Evolutionary conservation across 2,113 vertebrate genomes (phyloP), one percentile per base, ranked within the genome.

Genomic region (Orientallactaga bullata): DNA sequence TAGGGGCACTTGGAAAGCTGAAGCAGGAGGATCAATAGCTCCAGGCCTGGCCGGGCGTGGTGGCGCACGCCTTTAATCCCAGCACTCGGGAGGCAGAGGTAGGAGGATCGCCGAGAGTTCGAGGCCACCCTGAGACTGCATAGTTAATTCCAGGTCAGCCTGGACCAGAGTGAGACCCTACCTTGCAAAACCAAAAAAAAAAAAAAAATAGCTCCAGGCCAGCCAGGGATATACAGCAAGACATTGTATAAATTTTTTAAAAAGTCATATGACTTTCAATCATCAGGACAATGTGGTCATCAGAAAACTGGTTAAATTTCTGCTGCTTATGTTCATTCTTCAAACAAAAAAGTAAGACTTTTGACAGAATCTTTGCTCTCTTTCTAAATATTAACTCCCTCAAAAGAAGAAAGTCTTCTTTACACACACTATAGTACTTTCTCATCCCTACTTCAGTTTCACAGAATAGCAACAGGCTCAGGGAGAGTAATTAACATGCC

Each of bases 301-400:
- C 42, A 77, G 83, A 89, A 88, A 90, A 76, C 0, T 61, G n/a
- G 17, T 71, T 92, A 13, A 51, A 74, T 79, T 81, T 92, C n/a
- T 91, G 30, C 61, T 84, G 30, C 30, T 89, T n/a, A 82, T 72
- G 63, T 80, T 76, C 87, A 86, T 15, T 65, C 74, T 21, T 90
- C 76, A 88, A 83, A 55, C 47, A 89, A 65, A 55, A 55, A 6
- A 55, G 90, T 89, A 61, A 80, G 28, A 82, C 47, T 93, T 35
- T 92, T 30, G 71, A 87, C 47, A 71, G 23, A 83, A 12, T 4
- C 23, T 24, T 72, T 78, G n/a, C 5, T 86, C 61, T 68, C 84
- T 91, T 82, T 65, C 37, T 73, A 90, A 68, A 18, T n/a, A 94
- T 5, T 66, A 84, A 88, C 35, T 77, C 51, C 63, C 81, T 82